Conservation (phyloP, 2,797 vertebrate genomes). For the Gephyroberyx darwinii region DNA sequence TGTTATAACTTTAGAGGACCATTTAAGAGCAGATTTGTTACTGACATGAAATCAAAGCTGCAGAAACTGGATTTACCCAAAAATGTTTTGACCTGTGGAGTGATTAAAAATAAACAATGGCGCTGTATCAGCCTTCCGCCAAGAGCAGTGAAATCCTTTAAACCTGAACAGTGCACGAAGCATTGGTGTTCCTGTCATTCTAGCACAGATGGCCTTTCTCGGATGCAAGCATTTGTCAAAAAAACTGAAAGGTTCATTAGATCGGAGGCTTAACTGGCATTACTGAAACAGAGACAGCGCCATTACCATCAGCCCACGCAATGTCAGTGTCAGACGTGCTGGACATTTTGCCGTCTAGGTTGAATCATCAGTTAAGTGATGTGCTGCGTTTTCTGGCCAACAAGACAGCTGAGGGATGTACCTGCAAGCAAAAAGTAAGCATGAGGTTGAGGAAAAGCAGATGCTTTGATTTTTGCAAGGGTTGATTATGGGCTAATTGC, state of each 20-base stretch:
- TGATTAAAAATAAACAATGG: slow-evolving; percentile 2
- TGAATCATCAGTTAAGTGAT: slow-evolving; percentile 52
- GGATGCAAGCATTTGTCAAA: slow-evolving; percentile 42
- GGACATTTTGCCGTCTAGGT: slow-evolving; percentile 45
- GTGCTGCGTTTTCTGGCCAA: slow-evolving; percentile 24
- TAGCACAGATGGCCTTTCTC: slow-evolving; percentile 33
- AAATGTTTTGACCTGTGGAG: not conserved
- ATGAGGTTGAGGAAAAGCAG: slow-evolving; percentile 17
- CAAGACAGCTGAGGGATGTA: slow-evolving; percentile 5
- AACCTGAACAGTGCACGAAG: slow-evolving; percentile 1
- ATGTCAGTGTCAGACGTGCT: slow-evolving; percentile 43
- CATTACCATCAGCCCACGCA: slow-evolving; percentile 47
- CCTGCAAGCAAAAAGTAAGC: slow-evolving; percentile 8
- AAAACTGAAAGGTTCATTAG: slow-evolving; percentile 56
- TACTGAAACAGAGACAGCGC: slow-evolving; percentile 16
- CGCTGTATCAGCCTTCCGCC: not conserved
- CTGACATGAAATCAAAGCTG: not conserved
- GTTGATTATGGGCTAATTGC: slow-evolving; percentile 5
- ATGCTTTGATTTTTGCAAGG: slow-evolving; percentile 7
- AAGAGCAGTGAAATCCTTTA: slow-evolving; percentile 11
- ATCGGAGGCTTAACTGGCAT: slow-evolving; percentile 43
- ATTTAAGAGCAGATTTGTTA: not conserved
- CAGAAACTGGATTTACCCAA: not conserved
- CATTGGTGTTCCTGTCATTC: slow-evolving; percentile 34
- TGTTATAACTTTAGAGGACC: not conserved